Evolutionary conservation across 1,140 invertebrate species (phyloP).

Genomic region (Leguminivora glycinivorella): DNA sequence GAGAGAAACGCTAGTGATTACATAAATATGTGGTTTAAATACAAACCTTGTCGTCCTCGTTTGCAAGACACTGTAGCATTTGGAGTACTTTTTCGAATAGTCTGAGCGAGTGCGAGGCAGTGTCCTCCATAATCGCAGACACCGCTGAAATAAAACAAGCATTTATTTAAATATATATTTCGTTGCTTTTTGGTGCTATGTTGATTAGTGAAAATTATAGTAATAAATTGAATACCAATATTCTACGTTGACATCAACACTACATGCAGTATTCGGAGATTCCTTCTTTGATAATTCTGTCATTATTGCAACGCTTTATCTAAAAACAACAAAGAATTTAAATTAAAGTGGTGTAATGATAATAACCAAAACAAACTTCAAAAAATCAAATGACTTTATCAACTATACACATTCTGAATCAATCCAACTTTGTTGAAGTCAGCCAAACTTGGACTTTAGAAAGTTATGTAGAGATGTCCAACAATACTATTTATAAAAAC

Average conservation of each 20-base stretch:
- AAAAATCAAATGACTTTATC: neutral
- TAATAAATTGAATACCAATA: slow-evolving; percentile 68
- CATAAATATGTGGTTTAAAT: slow-evolving; percentile 29
- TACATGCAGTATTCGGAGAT: neutral
- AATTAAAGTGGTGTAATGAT: neutral
- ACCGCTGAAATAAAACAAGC: slow-evolving; percentile 69
- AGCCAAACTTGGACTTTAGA: neutral
- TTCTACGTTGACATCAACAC: slow-evolving; percentile 70
- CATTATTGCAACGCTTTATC: neutral
- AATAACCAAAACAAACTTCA: slow-evolving; percentile 10
- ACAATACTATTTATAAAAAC: too few species aligned
- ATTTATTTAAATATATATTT: slow-evolving; percentile 11
- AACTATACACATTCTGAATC: neutral
- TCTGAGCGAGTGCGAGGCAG: slow-evolving; percentile 79
- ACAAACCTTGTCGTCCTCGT: slow-evolving; percentile 80
- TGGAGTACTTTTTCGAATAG: slow-evolving; percentile 78
- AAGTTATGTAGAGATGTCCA: too few species aligned
- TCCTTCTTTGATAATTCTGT: slow-evolving; percentile 27
- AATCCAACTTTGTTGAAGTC: neutral
- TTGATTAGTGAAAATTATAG: neutral
- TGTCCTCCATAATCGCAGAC: slow-evolving; percentile 82
- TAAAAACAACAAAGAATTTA: neutral
- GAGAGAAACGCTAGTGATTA: neutral
- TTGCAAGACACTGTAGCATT: slow-evolving; percentile 78
- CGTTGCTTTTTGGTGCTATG: neutral